phyloP scores from a whole-genome alignment of 2,888 invertebrate species.

The Pammene fasciana region DNA sequence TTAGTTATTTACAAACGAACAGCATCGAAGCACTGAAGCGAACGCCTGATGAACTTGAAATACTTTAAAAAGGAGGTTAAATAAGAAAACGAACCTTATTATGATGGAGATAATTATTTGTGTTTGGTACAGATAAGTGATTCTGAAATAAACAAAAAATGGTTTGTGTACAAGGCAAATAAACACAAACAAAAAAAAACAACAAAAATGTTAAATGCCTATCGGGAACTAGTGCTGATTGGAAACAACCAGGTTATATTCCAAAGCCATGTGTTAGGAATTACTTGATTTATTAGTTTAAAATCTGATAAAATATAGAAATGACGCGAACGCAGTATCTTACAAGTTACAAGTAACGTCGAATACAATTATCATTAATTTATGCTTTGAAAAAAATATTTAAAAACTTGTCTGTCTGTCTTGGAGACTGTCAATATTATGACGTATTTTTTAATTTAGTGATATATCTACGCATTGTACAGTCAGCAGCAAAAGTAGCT shows the following conservation, averaged over 20 bases:
- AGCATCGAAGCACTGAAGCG: conserved; percentile 71
- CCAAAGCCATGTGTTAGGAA: conserved; percentile 41
- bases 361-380: too few relatives aligned
- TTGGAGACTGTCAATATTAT: too few relatives aligned
- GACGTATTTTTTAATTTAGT: too few relatives aligned
- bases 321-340: conserved; percentile 1
- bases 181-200: conserved; percentile 78
- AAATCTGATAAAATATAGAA: conserved; percentile 9
- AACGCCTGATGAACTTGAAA: conserved; percentile 64
- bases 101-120: conserved; percentile 92
- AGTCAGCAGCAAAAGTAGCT: too few relatives aligned
- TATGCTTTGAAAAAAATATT: too few relatives aligned
- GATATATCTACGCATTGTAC: too few relatives aligned
- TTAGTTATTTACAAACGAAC: conserved; percentile 31
- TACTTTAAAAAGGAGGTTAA: conserved; percentile 69
- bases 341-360: not conserved
- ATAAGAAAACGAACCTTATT: conserved; percentile 88
- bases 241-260: conserved; percentile 37
- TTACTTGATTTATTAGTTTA: conserved; percentile 36
- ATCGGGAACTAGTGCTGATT: conserved; percentile 31
- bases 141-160: conserved; percentile 90
- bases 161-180: conserved; percentile 83
- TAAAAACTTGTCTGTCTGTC: too few relatives aligned
- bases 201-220: conserved; percentile 53
- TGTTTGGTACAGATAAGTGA: conserved; percentile 94